Percentiles rank a stretch among this genome's conserved stretches.
Evolutionary conservation across 2,888 invertebrate genomes (phyloP).

Genomic region (Drosophila meridionalis): DNA sequence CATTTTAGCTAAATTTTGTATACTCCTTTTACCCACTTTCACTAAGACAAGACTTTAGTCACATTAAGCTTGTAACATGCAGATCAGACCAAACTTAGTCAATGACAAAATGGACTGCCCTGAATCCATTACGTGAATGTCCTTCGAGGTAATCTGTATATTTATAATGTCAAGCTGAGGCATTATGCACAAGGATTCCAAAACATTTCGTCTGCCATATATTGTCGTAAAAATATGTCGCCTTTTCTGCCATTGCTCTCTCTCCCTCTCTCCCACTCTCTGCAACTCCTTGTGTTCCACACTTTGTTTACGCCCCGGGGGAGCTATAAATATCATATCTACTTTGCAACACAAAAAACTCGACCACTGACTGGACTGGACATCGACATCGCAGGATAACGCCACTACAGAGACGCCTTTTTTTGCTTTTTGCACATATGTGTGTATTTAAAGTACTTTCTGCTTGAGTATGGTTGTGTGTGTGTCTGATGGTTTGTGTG

Average conservation of each 20-base stretch:
- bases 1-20: background rate
- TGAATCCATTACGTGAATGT: conserved; percentile 57
- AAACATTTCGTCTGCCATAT: conserved; percentile 63
- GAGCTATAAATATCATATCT: conserved; percentile 85
- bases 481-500: conserved; percentile 6
- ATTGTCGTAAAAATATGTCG: conserved; percentile 80
- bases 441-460: conserved; percentile 23
- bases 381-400: conserved; percentile 4
- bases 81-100: conserved; percentile 5
- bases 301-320: conserved; percentile 82
- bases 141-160: conserved; percentile 76
- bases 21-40: background rate
- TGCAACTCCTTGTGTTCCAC: conserved; percentile 36
- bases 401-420: conserved; percentile 2
- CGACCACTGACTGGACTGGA: conserved; percentile 15
- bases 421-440: conserved; percentile 3
- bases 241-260: conserved; percentile 29
- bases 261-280: background rate
- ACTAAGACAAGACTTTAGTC: background rate
- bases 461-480: background rate
- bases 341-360: conserved; percentile 81
- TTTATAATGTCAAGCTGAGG: conserved; percentile 70
- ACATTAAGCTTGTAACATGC: conserved; percentile 16
- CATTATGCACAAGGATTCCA: conserved; percentile 74
- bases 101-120: background rate